phyloP scores from a whole-genome alignment of 2,797 vertebrate species.

The Poeciliopsis infans region DNA sequence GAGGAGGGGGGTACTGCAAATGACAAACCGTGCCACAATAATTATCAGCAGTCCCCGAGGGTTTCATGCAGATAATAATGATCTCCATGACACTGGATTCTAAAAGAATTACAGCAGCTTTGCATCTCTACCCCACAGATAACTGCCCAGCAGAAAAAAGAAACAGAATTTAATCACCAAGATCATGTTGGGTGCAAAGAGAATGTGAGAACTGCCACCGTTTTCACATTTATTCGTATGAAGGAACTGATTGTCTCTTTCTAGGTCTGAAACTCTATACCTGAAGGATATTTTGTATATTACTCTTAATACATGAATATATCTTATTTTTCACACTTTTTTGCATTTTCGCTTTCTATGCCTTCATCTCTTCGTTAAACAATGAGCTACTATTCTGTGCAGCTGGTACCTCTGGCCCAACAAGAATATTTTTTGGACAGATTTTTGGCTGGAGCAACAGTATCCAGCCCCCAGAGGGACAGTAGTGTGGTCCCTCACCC shows the following conservation, averaged over 20 bases:
- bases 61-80: slow-evolving; percentile 8
- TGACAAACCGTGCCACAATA: slow-evolving; percentile 6
- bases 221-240: slow-evolving; percentile 15
- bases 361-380: slow-evolving; percentile 1
- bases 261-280: slow-evolving; percentile 1
- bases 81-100: slow-evolving; percentile 18
- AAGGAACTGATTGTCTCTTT: not conserved
- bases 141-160: not conserved
- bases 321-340: not conserved
- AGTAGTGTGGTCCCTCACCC: slow-evolving; percentile 26
- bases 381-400: slow-evolving; percentile 17
- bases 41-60: slow-evolving; percentile 1
- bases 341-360: slow-evolving; percentile 4
- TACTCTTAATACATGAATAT: not conserved
- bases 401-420: slow-evolving; percentile 27
- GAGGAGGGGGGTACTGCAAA: not conserved
- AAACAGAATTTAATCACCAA: not conserved
- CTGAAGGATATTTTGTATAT: not conserved
- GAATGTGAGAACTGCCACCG: not conserved
- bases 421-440: slow-evolving; percentile 36
- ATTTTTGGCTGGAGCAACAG: slow-evolving; percentile 42
- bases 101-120: slow-evolving; percentile 14
- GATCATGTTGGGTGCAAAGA: slow-evolving; percentile 2
- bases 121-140: slow-evolving; percentile 9
- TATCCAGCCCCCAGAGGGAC: slow-evolving; percentile 42